Percentiles rank a stretch among this genome's conserved stretches.
These are phyloP conservation scores for Tenebrio molitor DNA, from an alignment of 1,140 invertebrate species.

Conservation along the genomic window DNA sequence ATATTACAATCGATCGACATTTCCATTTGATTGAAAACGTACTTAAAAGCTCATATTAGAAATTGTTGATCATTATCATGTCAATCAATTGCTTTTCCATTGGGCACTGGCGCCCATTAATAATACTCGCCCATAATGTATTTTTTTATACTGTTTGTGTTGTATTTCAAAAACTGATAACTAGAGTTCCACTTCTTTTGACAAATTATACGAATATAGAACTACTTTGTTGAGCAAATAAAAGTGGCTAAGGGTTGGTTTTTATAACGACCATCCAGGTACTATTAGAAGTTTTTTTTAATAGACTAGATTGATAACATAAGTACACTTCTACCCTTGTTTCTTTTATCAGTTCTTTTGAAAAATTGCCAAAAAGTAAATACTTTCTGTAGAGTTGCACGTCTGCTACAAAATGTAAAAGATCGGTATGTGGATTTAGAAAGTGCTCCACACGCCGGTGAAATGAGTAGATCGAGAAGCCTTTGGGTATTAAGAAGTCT, in stretches of 20 bases:
- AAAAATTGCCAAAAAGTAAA: no score
- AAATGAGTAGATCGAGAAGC: constrained; percentile 43
- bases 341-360: no score
- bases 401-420: not conserved
- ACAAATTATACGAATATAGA: constrained; percentile 25
- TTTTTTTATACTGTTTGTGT: constrained; percentile 34
- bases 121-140: constrained; percentile 38
- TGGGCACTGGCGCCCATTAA: constrained; percentile 40
- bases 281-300: not conserved
- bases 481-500: constrained; percentile 44
- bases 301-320: not conserved
- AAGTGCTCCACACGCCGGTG: constrained; percentile 47
- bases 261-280: not conserved
- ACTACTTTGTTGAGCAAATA: constrained; percentile 27
- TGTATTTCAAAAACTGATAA: constrained; percentile 41
- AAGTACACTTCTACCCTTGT: not conserved
- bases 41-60: constrained; percentile 45
- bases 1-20: constrained; percentile 37
- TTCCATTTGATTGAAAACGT: constrained; percentile 44
- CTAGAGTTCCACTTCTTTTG: constrained; percentile 29
- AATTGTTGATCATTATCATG: constrained; percentile 47
- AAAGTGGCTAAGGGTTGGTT: not conserved
- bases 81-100: constrained; percentile 45
- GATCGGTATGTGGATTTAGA: constrained; percentile 49
- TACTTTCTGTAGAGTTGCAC: no score